Conservation (phyloP, 2,113 vertebrate genomes). For the Oophaga pumilio region DNA sequence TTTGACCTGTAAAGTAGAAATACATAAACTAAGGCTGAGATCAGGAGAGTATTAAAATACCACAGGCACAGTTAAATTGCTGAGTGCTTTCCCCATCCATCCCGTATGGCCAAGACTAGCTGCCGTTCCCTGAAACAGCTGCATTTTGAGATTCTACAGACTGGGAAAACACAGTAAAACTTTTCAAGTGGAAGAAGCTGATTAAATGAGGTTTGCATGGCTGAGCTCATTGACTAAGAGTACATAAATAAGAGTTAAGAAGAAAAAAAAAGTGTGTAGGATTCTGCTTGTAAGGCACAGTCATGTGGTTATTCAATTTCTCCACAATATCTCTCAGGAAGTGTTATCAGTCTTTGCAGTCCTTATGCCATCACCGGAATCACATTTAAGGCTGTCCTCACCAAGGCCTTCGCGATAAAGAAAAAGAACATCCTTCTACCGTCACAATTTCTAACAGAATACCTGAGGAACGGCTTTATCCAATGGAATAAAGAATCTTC, state of each 20-base stretch:
- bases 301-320: conserved; percentile 39
- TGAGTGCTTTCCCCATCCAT: conserved; percentile 5
- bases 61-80: background rate
- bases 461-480: background rate
- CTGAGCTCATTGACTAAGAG: conserved; percentile 24
- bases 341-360: conserved; percentile 6
- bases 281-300: conserved; percentile 34
- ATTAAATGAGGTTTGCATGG: conserved; percentile 60
- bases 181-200: conserved; percentile 58
- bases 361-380: background rate
- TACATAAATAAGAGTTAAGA: conserved; percentile 62
- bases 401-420: background rate
- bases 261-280: conserved; percentile 27
- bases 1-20: conserved; percentile 37
- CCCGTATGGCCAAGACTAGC: background rate
- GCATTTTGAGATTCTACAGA: conserved; percentile 6
- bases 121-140: background rate
- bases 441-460: background rate
- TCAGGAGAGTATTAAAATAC: conserved; percentile 17
- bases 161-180: conserved; percentile 60
- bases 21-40: background rate
- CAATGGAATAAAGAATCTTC: background rate
- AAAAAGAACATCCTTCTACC: background rate
- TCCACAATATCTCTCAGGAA: conserved; percentile 5
- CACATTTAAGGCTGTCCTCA: background rate